These are phyloP conservation scores for Lordiphosa fenestrarum DNA, from an alignment of 2,888 invertebrate genomes.

Conservation along the genomic window DNA sequence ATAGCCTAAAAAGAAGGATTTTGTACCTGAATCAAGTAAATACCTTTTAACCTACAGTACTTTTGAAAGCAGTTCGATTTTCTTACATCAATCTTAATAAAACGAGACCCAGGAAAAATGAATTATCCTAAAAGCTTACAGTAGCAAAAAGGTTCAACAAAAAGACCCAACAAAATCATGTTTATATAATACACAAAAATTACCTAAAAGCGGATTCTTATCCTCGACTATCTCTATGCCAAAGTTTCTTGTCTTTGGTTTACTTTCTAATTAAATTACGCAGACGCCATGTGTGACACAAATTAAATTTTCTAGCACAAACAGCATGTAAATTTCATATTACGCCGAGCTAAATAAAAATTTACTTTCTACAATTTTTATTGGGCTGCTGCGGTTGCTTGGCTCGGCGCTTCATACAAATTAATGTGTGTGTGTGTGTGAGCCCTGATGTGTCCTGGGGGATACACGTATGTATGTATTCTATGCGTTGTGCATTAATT, in stretches of 20 bases:
- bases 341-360: conserved; percentile 40
- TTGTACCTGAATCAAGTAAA: too few species aligned
- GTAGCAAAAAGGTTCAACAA: too few species aligned
- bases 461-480: conserved; percentile 41
- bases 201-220: not conserved
- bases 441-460: conserved; percentile 35
- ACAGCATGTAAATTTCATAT: conserved; percentile 18
- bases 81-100: conserved; percentile 5
- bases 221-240: conserved; percentile 8
- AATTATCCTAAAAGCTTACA: too few species aligned
- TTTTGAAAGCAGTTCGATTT: too few species aligned
- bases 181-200: too few species aligned
- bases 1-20: too few species aligned
- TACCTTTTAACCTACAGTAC: too few species aligned
- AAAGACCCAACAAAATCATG: too few species aligned
- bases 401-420: conserved; percentile 34
- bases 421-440: conserved; percentile 32
- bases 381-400: conserved; percentile 40
- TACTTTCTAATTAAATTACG: conserved; percentile 39
- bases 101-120: too few species aligned
- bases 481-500: conserved; percentile 55
- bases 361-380: conserved; percentile 53
- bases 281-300: conserved; percentile 46
- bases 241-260: conserved; percentile 12
- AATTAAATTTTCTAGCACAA: conserved; percentile 44